Evolutionary conservation across 2,113 vertebrate genomes (phyloP).

Genomic region (Stictonetta naevosa): DNA sequence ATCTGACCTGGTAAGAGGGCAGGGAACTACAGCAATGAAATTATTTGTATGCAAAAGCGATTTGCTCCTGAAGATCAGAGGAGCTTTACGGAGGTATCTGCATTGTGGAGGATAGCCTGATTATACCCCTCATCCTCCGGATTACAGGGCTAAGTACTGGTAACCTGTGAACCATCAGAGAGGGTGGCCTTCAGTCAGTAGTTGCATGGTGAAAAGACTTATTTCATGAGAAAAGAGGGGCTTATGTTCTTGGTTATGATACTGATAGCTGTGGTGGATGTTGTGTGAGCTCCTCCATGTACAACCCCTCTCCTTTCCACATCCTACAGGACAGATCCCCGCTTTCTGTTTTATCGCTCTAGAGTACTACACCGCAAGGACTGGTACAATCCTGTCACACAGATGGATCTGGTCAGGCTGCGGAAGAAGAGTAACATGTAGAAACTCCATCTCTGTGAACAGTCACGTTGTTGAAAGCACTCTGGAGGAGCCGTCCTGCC

Average conservation of each 20-base stretch:
- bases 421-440: neutral
- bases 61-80: neutral
- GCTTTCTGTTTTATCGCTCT: neutral
- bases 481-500: neutral
- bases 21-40: neutral
- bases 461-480: neutral
- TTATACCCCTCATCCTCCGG: neutral
- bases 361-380: accelerated
- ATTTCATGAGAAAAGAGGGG: accelerated
- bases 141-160: neutral
- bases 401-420: neutral
- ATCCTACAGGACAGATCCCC: neutral
- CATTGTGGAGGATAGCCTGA: neutral
- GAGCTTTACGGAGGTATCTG: neutral
- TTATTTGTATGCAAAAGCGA: neutral
- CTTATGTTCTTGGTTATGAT: neutral
- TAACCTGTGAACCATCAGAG: neutral
- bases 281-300: neutral
- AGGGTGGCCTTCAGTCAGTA: neutral
- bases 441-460: neutral
- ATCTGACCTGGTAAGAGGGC: neutral
- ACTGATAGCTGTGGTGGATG: neutral
- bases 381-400: accelerated
- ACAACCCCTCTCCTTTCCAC: neutral
- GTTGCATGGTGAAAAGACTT: neutral